Evolutionary conservation across 2,888 invertebrate species (phyloP).

Genomic region (Macrosoma leucophasiata): DNA sequence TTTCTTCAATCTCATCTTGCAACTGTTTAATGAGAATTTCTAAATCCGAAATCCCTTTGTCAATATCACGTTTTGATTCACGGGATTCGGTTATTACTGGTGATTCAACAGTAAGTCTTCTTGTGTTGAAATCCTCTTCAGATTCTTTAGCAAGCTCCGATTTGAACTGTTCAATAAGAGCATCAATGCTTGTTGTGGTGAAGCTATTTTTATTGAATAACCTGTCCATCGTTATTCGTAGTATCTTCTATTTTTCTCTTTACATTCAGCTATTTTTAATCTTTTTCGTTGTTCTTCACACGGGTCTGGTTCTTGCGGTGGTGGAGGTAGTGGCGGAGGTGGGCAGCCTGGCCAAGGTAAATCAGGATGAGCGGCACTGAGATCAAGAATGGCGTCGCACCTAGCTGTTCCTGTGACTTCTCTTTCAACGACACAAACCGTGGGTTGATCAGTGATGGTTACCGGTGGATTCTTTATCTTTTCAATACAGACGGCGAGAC

Average conservation of each 20-base stretch:
- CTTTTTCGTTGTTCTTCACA: conserved; percentile 38
- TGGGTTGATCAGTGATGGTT: conserved; percentile 21
- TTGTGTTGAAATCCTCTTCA: conserved; percentile 29
- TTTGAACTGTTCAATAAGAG: conserved; percentile 32
- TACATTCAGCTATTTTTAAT: conserved; percentile 33
- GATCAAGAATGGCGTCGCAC: conserved; percentile 36
- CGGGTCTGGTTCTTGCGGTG: conserved; percentile 36
- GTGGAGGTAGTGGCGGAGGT: conserved; percentile 35
- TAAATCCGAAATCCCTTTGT: conserved; percentile 43
- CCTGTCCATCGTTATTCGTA: conserved; percentile 38
- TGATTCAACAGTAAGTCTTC: conserved; percentile 29
- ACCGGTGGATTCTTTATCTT: conserved; percentile 45
- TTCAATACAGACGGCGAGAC: conserved; percentile 46
- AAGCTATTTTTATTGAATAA: conserved; percentile 15
- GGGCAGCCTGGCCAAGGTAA: conserved; percentile 38
- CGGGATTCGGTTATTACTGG: conserved; percentile 18
- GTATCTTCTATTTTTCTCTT: conserved; percentile 42
- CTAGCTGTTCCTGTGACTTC: conserved; percentile 34
- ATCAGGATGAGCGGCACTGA: conserved; percentile 29
- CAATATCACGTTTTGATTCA: conserved; percentile 31
- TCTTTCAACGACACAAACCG: conserved; percentile 37
- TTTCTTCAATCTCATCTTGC: conserved; percentile 43
- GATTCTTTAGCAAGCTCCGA: conserved; percentile 25
- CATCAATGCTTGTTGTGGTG: conserved; percentile 28
- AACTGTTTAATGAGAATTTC: conserved; percentile 39